phyloP scores from a whole-genome alignment of 2,113 vertebrate species.

The Dipodomys spectabilis region DNA sequence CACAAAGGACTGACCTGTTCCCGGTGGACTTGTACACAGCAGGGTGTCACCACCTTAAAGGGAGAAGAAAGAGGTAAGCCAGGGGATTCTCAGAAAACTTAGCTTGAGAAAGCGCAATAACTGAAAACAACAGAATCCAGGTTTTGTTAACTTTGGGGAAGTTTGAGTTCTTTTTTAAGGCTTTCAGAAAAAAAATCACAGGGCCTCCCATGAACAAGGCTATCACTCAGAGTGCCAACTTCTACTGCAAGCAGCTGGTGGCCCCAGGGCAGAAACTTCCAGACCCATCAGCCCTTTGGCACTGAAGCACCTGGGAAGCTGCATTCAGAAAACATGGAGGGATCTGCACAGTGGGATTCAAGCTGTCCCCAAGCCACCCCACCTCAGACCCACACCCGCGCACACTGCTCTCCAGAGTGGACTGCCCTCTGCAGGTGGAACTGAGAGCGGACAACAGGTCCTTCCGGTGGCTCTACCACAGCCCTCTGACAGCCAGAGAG shows the following conservation, averaged over 20 bases:
- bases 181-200: not conserved
- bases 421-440: not conserved
- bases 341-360: no score
- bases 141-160: not conserved
- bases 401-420: not conserved
- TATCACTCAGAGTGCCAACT: not conserved
- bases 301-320: accelerated
- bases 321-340: accelerated
- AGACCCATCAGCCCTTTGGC: not conserved
- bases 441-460: accelerated
- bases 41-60: conserved; percentile 22
- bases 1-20: conserved; percentile 18
- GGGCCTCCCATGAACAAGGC: not conserved
- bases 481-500: not conserved
- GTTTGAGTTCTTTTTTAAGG: not conserved
- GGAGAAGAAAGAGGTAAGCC: not conserved
- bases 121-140: not conserved
- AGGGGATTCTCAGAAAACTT: accelerated
- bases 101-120: accelerated
- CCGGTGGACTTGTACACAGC: not conserved
- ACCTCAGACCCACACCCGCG: not conserved
- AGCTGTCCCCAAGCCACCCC: not conserved
- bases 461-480: not conserved
- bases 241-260: not conserved
- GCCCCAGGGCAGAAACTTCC: not conserved